Conservation (phyloP, 1,140 invertebrate genomes). For the Trichonephila clavipes region DNA sequence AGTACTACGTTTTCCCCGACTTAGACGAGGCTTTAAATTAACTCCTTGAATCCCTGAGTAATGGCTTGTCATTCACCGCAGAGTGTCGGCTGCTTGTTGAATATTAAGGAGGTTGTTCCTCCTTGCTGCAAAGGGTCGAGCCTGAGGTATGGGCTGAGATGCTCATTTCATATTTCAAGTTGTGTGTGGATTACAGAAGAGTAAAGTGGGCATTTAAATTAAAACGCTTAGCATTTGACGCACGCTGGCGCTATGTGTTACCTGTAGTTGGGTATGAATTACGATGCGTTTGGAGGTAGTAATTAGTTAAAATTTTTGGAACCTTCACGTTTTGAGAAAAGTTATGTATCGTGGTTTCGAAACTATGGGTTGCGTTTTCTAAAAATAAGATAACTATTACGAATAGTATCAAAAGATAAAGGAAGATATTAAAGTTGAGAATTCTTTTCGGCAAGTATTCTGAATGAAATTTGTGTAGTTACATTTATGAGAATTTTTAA, state of each 20-base stretch:
- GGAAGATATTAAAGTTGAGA: background rate
- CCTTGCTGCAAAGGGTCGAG: background rate
- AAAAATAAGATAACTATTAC: background rate
- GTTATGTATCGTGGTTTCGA: background rate
- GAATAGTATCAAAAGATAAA: background rate
- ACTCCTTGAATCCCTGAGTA: conserved; percentile 50
- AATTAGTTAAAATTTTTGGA: conserved; percentile 21
- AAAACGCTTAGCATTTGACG: background rate
- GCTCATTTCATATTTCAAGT: conserved; percentile 23
- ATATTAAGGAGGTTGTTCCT: background rate
- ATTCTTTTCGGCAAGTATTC: too few relatives aligned
- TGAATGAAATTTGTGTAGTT: too few relatives aligned
- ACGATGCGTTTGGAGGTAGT: background rate
- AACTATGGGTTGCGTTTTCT: background rate
- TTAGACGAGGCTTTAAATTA: conserved; percentile 25
- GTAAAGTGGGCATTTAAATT: conserved; percentile 34
- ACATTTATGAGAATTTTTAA: too few relatives aligned
- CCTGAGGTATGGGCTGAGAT: background rate
- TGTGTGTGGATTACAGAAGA: background rate
- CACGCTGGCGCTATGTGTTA: background rate
- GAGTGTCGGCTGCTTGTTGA: conserved; percentile 48
- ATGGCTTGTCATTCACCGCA: conserved; percentile 32
- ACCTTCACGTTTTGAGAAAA: background rate
- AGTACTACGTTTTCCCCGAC: background rate
- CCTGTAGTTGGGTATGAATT: background rate